Conservation (phyloP, 1,140 invertebrate genomes). For the Conopomorpha cramerella region DNA sequence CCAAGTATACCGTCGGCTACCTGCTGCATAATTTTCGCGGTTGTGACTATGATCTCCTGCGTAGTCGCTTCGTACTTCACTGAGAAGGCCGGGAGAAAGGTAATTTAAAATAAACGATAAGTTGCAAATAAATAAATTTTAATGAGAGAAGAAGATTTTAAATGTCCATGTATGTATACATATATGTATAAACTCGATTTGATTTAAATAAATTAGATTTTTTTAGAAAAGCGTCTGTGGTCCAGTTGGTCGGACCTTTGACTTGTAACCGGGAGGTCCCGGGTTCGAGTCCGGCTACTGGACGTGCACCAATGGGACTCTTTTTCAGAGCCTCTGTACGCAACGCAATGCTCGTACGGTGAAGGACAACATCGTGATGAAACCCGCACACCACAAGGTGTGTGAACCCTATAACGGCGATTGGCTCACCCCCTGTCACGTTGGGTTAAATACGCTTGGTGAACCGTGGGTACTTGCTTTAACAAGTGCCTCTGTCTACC, state of each 20-base stretch:
- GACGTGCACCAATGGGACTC: no score
- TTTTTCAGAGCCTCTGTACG: no score
- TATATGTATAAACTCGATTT: background rate
- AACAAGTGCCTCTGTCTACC: background rate
- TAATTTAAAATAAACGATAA: slow-evolving; percentile 8
- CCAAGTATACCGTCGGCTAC: slow-evolving; percentile 25
- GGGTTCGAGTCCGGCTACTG: no score
- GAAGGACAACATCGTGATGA: no score
- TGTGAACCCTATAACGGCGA: no score
- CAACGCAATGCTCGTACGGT: no score
- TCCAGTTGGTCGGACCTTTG: background rate
- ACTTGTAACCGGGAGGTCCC: no score
- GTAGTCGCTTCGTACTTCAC: slow-evolving; percentile 17
- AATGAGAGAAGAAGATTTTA: background rate
- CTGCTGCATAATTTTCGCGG: slow-evolving; percentile 23
- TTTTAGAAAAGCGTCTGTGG: background rate
- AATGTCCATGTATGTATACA: background rate
- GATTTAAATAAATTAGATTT: background rate
- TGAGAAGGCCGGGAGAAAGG: slow-evolving; percentile 25
- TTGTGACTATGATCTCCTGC: slow-evolving; percentile 13
- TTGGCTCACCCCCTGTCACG: no score
- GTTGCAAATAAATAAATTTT: background rate
- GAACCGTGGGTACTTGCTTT: no score
- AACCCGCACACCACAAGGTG: no score
- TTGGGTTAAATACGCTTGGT: no score